Conservation (phyloP, 2,888 invertebrate species). For the Leuctra nigra region DNA sequence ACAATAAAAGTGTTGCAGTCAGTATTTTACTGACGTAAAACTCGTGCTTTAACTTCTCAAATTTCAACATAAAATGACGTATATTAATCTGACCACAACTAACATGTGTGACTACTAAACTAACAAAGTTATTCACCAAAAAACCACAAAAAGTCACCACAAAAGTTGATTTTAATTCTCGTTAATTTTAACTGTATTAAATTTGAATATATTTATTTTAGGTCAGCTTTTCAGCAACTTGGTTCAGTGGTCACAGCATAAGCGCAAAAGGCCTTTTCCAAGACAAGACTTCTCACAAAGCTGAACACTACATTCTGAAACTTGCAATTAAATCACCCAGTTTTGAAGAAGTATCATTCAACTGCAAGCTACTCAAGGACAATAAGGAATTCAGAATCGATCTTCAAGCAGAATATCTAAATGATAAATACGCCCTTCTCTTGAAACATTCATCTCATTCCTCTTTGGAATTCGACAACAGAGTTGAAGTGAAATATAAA, state of each 20-base stretch:
- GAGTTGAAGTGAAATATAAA: slow-evolving; percentile 59
- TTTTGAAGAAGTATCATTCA: slow-evolving; percentile 60
- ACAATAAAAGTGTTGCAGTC: too few species aligned
- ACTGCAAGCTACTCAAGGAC: slow-evolving; percentile 60
- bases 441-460: slow-evolving; percentile 56
- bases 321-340: slow-evolving; percentile 63
- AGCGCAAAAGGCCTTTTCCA: slow-evolving; percentile 65
- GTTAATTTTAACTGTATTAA: too few species aligned
- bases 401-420: slow-evolving; percentile 54
- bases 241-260: slow-evolving; percentile 73
- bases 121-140: too few species aligned
- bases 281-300: slow-evolving; percentile 60
- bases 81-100: too few species aligned
- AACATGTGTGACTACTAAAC: too few species aligned
- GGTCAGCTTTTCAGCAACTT: slow-evolving; percentile 65
- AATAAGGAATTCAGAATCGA: slow-evolving; percentile 60
- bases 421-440: slow-evolving; percentile 58
- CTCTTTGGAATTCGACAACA: slow-evolving; percentile 53
- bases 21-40: too few species aligned
- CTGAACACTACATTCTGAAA: slow-evolving; percentile 61
- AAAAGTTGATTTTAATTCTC: too few species aligned
- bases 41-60: too few species aligned
- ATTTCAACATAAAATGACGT: too few species aligned
- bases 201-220: too few species aligned
- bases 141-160: too few species aligned